These are phyloP conservation scores for Diaprepes abbreviatus DNA, from an alignment of 2,888 invertebrate species.

Conservation along the genomic window DNA sequence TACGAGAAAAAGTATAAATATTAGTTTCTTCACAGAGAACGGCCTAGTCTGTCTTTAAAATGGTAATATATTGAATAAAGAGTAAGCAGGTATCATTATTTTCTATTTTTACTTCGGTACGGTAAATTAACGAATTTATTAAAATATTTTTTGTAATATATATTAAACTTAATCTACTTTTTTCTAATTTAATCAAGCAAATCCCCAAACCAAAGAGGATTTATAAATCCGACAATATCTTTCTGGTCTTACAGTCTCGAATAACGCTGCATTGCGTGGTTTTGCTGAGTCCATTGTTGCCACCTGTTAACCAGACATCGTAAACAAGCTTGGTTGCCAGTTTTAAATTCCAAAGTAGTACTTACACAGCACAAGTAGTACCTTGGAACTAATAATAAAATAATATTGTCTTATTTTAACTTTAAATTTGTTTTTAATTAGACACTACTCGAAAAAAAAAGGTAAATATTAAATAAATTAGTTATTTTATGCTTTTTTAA, in stretches of 20 bases:
- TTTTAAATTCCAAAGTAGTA: constrained; percentile 51
- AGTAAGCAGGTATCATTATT: too few relatives aligned
- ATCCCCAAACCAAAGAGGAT: background rate
- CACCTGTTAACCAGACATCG: constrained; percentile 61
- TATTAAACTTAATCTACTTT: too few relatives aligned
- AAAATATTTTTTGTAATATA: too few relatives aligned
- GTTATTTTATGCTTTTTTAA: background rate
- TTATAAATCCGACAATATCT: background rate
- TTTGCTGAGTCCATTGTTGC: constrained; percentile 55
- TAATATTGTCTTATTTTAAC: background rate
- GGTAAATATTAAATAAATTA: background rate
- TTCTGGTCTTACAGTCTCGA: background rate
- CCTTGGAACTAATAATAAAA: constrained; percentile 8
- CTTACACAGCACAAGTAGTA: constrained; percentile 26
- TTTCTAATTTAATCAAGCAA: too few relatives aligned
- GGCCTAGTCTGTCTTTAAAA: too few relatives aligned
- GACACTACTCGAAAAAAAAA: too few relatives aligned
- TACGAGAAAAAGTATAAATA: too few relatives aligned
- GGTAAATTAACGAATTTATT: too few relatives aligned
- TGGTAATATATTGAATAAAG: too few relatives aligned
- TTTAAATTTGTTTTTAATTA: background rate
- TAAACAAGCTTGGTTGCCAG: constrained; percentile 59
- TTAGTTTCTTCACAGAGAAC: too few relatives aligned
- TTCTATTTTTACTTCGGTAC: too few relatives aligned
- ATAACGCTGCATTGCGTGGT: constrained; percentile 25